Evolutionary conservation across 2,797 vertebrate species (phyloP), one percentile per base, ranked within the genome.

Genomic region (Hyperoplus immaculatus): DNA sequence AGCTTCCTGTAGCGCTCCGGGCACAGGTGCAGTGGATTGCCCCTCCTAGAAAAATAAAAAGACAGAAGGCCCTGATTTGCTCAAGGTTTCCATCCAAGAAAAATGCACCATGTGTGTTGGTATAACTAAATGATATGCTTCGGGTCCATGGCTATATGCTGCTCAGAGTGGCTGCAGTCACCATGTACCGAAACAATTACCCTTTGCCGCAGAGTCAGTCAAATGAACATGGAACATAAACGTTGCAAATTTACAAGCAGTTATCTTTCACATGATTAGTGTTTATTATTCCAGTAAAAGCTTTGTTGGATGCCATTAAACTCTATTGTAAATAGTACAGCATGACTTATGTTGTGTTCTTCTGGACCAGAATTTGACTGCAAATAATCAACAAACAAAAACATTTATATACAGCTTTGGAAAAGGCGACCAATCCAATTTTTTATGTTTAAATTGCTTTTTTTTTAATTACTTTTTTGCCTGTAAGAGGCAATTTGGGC

Each of bases 1-100:
- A 99, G 95, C 88, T 99, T 99, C 90, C 93, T 96, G 93, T 99
- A 99, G 56, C 98, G 96, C 81, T 99, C 97, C 1, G 86, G 95
- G 87, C 96, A 98, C 42, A 99, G 95, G 81, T 97, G 97, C 84
- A 99, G 88, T 0, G 98, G 98, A 88, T 99, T 99, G 51, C 98
- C 98, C 80, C 98, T 95, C 83, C 98, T 99, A 85, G 3, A 69
- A 71, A 80, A 71, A 80, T 39, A 0, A 75, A 69, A 87, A 76
- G 13, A 70, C 58, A 78, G 15, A 66, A 0, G 11, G 8, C 16
- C 0, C 2, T 10, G 7, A 54, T 46, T 77, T 38, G 73, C 54
- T 78, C n/a, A 70, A 46, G n/a, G 15, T 4, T 62, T 76, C 29
- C 39, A 1, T 39, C 3, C 14, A 50, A 58, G 43, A 29, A 75